Percentiles rank a stretch among this genome's conserved stretches.
Conservation (phyloP, 2,113 vertebrate species). For the Platysternon megacephalum region DNA sequence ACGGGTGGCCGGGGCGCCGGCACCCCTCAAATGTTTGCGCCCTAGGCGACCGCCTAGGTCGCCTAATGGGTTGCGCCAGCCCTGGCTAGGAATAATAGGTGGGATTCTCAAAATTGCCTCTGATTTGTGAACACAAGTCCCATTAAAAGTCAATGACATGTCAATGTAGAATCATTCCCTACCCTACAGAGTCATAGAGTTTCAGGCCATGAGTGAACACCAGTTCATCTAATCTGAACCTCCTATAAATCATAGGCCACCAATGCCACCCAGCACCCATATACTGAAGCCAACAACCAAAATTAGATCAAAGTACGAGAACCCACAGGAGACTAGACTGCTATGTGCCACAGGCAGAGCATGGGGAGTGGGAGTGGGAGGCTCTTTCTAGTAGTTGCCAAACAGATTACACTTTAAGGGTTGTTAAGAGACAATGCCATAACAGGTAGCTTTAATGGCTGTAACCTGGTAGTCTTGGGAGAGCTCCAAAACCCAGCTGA, state of each 20-base stretch:
- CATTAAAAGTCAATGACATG: neutral
- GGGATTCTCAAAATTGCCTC: constrained; percentile 10
- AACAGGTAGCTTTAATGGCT: neutral
- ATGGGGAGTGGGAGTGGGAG: neutral
- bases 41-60: too few species aligned
- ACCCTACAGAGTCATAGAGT: neutral
- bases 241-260: neutral
- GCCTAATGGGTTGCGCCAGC: too few species aligned
- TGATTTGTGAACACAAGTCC: neutral
- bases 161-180: neutral
- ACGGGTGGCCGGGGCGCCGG: too few species aligned
- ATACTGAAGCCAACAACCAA: neutral
- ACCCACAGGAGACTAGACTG: neutral
- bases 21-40: too few species aligned
- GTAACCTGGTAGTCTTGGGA: neutral
- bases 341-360: neutral
- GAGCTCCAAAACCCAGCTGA: neutral
- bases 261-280: neutral
- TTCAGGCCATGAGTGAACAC: neutral
- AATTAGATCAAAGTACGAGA: neutral
- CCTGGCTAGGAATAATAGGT: neutral
- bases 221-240: neutral
- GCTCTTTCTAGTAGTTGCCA: neutral
- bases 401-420: neutral
- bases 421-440: neutral